These are phyloP conservation scores for Calosoma granatense DNA, from an alignment of 1,140 invertebrate species.

Conservation along the genomic window DNA sequence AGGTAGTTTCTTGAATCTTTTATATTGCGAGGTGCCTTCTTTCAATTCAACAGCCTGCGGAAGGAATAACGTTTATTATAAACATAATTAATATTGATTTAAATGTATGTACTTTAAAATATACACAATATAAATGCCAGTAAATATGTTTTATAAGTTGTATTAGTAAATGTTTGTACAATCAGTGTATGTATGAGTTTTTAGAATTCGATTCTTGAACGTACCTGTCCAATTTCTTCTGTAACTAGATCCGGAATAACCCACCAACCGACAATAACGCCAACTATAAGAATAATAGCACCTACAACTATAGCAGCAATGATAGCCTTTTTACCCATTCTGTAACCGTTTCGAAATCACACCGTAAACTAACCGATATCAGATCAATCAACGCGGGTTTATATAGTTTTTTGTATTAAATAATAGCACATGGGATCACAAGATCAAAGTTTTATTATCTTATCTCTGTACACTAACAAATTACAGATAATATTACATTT, in stretches of 20 bases:
- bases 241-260: conserved; percentile 35
- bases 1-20: conserved; percentile 36
- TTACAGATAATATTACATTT: too few relatives aligned
- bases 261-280: conserved; percentile 33
- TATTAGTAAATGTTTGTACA: too few relatives aligned
- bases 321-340: background rate
- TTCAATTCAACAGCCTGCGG: conserved; percentile 21
- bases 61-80: background rate
- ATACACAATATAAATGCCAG: background rate
- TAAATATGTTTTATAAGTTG: too few relatives aligned
- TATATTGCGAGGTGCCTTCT: conserved; percentile 25
- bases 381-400: too few relatives aligned
- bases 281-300: conserved; percentile 26
- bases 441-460: too few relatives aligned
- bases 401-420: too few relatives aligned
- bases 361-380: too few relatives aligned
- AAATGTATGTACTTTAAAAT: background rate
- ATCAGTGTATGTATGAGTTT: too few relatives aligned
- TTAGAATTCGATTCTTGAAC: too few relatives aligned
- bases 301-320: conserved; percentile 20
- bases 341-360: too few relatives aligned
- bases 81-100: background rate
- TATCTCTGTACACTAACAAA: too few relatives aligned
- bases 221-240: conserved; percentile 37
- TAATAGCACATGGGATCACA: too few relatives aligned